Evolutionary conservation across 2,113 vertebrate species (phyloP).

Genomic region (Oncorhynchus masou): DNA sequence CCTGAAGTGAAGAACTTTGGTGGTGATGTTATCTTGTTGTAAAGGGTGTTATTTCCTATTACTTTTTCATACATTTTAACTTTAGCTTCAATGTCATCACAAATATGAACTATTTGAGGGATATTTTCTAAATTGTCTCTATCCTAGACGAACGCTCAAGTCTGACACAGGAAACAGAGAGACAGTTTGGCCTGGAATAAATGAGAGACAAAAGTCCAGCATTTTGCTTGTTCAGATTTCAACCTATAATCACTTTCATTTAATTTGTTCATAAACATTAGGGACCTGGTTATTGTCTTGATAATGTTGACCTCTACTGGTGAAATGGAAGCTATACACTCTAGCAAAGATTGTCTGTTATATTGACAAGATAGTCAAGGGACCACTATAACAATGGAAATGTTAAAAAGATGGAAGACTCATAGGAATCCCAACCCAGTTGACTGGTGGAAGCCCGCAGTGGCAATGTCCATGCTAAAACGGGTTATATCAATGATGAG

Average conservation of each 20-base stretch:
- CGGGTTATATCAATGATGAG: too few species aligned
- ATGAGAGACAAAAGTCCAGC: background rate
- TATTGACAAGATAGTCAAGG: too few species aligned
- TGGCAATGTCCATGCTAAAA: too few species aligned
- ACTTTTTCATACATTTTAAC: background rate
- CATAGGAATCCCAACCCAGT: too few species aligned
- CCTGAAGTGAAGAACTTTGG: background rate
- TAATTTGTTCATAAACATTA: background rate
- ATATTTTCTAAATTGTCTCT: too few species aligned
- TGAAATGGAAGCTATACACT: background rate
- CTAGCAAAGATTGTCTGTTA: too few species aligned
- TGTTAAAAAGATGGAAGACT: too few species aligned
- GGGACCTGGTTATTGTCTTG: conserved; percentile 53
- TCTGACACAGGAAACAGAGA: conserved; percentile 8
- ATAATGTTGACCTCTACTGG: conserved; percentile 78
- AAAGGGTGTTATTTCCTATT: background rate
- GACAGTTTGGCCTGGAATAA: conserved; percentile 15
- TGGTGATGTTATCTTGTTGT: background rate
- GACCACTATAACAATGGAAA: too few species aligned
- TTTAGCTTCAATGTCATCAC: too few species aligned
- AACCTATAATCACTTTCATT: too few species aligned
- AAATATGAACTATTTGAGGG: too few species aligned
- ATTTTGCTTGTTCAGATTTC: background rate
- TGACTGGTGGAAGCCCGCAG: too few species aligned
- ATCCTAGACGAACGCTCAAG: background rate